Evolutionary conservation across 2,113 vertebrate genomes (phyloP).

Genomic region (Gulo gulo): DNA sequence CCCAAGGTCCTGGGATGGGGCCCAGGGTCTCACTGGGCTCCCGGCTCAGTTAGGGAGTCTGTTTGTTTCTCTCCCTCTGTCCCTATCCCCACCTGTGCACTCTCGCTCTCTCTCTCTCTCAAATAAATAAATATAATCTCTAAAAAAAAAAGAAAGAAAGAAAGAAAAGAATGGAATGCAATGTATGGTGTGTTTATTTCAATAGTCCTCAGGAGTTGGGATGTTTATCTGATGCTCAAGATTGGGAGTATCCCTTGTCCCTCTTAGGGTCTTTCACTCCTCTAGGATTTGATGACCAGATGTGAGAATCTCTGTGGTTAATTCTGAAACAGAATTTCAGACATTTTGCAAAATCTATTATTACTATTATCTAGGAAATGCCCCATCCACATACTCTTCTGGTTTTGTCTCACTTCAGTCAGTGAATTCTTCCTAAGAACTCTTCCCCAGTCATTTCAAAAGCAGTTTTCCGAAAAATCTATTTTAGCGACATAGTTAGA

Average conservation of each 20-base stretch:
- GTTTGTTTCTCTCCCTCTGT: background rate
- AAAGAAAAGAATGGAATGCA: background rate
- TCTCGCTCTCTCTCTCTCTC: background rate
- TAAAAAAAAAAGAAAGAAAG: background rate
- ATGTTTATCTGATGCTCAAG: background rate
- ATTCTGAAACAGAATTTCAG: background rate
- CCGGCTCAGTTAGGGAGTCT: background rate
- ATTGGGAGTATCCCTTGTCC: background rate
- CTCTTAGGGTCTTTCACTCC: background rate
- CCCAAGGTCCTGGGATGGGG: background rate
- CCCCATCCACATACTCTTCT: background rate
- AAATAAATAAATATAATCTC: background rate
- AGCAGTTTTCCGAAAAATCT: slow-evolving; percentile 6
- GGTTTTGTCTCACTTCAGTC: background rate
- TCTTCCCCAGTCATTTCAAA: slow-evolving; percentile 30
- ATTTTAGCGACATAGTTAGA: slow-evolving; percentile 35
- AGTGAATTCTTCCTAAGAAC: background rate
- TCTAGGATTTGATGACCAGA: background rate
- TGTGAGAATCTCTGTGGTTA: background rate
- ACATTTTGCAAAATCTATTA: background rate
- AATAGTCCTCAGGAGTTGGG: background rate
- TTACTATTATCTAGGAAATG: background rate
- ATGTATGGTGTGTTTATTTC: background rate
- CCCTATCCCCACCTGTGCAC: background rate
- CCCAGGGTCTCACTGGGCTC: background rate